A percentile compares a stretch with the other conserved stretches of the same genome.
Conservation (phyloP, 2,113 vertebrate genomes). For the Ictalurus punctatus region DNA sequence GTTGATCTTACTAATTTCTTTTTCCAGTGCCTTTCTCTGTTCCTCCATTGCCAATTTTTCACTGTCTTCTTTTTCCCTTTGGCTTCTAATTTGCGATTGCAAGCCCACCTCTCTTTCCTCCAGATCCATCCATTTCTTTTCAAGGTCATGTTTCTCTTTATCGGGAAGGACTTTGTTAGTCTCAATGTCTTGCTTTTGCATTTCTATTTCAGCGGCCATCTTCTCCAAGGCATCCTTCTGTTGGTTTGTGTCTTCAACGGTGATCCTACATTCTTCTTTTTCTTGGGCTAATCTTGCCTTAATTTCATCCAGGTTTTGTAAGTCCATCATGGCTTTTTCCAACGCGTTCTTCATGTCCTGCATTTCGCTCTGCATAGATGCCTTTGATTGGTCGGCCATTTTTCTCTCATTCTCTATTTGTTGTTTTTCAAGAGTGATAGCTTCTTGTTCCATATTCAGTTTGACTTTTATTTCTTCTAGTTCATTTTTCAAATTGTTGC, state of each 20-base stretch:
- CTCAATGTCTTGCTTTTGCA: background rate
- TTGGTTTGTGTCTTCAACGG: too few species aligned
- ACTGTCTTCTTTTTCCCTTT: background rate
- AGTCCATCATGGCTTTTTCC: background rate
- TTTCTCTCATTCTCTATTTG: background rate
- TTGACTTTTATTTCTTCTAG: background rate
- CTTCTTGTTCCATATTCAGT: conserved; percentile 1
- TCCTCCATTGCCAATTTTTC: background rate
- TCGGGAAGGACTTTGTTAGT: background rate
- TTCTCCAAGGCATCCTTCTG: too few species aligned
- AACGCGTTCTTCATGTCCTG: conserved; percentile 16
- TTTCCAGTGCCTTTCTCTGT: too few species aligned
- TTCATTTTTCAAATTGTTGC: background rate
- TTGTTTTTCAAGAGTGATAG: background rate
- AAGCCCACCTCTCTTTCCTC: background rate
- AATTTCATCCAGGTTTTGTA: too few species aligned
- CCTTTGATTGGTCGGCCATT: background rate
- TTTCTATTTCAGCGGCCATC: too few species aligned
- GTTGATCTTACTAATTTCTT: too few species aligned
- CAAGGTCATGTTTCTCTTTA: conserved; percentile 13
- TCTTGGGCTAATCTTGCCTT: too few species aligned
- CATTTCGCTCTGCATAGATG: conserved; percentile 2
- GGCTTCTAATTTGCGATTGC: conserved; percentile 7
- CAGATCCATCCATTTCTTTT: background rate
- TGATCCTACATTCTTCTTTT: too few species aligned